Base-by-base conservation (phyloP, 2,888 invertebrate genomes). In the Dermolepida albohirtum region DNA sequence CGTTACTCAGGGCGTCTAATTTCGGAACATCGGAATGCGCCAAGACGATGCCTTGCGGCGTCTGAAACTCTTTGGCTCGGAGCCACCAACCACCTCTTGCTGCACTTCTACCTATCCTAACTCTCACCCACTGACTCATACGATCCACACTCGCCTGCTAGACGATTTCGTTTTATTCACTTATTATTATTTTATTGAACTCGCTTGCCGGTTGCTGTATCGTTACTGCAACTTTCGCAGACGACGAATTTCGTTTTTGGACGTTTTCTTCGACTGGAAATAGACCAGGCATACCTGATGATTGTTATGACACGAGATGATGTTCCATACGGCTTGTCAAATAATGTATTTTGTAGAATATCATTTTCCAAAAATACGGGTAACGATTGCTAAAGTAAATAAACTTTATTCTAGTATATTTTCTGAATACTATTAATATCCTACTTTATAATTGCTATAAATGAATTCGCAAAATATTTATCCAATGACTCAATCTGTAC, bases 31-130 rank as follows among this genome's bases (percentile, higher is more conserved):
- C 77, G 80, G 81, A 81, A 82, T 82, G 83, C 82, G 81, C 80
- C 81, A 78, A 75, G 82, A 81, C 81, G 82, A 78, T 74, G 75
- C 76, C 79, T 74, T 67, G 75, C 77, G 79, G 78, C 79, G 79
- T 79, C 80, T 79, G 78, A 76, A 74, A 74, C 75, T 74, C 74
- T 74, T 80, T 80, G 80, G 80, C 79, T 72, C 68, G 54, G 72
- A 69, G 79, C 80, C 80, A 78, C 71, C 79, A 80, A 81, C 81
- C 81, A 81, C 81, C 80, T 81, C 80, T 79, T 79, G 79, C 79
- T 59, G 77, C 79, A 76, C 79, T 59, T 59, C 59, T 74, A 75
- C 78, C 79, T 79, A 77, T 76, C 78, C 79, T 76, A 78, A 77
- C 76, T 74, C 74, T 72, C 75, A 76, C 74, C 78, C 80, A 80